These are phyloP conservation scores for Catharus bicknelli DNA, from an alignment of 2,113 vertebrate genomes.

Conservation along the genomic window DNA sequence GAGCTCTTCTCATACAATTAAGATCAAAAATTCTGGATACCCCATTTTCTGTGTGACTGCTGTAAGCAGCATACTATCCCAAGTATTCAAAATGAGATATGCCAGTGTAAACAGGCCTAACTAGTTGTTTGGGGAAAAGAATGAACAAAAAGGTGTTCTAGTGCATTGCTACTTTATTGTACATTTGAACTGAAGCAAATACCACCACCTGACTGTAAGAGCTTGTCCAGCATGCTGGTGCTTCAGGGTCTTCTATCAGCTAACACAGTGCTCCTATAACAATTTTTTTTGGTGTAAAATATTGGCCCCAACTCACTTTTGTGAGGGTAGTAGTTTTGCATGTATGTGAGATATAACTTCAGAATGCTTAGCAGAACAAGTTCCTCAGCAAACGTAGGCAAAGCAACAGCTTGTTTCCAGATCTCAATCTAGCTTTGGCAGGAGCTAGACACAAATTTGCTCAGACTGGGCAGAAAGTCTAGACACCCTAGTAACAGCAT, in stretches of 20 bases:
- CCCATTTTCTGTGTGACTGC: not conserved
- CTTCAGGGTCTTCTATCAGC: not conserved
- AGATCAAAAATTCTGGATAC: not conserved
- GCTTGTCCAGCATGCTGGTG: not conserved
- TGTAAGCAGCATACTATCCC: not conserved
- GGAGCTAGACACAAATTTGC: conserved; percentile 29
- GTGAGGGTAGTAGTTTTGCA: conserved; percentile 13
- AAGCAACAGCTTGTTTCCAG: conserved; percentile 19
- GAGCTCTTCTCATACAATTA: not conserved
- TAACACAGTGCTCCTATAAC: not conserved
- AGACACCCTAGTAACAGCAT: conserved; percentile 23
- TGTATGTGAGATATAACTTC: not conserved
- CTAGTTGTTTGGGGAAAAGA: not conserved
- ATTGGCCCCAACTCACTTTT: not conserved
- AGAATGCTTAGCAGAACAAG: conserved; percentile 25
- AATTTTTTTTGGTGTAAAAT: not conserved
- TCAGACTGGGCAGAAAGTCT: conserved; percentile 45
- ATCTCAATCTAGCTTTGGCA: conserved; percentile 40
- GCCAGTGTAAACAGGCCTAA: not conserved
- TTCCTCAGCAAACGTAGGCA: conserved; percentile 36
- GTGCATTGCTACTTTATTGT: not conserved
- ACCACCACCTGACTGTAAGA: not conserved
- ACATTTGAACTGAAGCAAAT: not conserved
- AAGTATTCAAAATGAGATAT: not conserved
- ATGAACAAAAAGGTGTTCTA: not conserved